Percentiles rank a stretch among this genome's conserved stretches.
phyloP scores from a whole-genome alignment of 1,140 invertebrate genomes.

The Drosophila truncata region DNA sequence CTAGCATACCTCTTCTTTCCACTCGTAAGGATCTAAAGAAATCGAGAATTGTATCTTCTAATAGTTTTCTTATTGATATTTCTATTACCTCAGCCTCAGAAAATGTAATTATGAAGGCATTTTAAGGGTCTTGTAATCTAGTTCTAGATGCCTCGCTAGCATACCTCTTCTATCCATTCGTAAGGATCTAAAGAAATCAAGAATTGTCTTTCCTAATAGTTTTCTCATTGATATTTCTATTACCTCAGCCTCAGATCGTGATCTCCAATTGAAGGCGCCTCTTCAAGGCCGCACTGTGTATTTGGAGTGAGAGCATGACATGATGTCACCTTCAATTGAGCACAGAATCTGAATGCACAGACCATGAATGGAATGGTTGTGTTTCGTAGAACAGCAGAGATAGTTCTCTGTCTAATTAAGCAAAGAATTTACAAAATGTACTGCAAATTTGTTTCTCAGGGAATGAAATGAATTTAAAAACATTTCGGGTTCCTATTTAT shows the following conservation, averaged over 20 bases:
- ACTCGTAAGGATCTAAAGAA: background rate
- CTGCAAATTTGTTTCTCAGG: background rate
- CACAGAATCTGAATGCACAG: constrained; percentile 21
- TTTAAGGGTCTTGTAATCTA: too few species aligned
- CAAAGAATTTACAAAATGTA: background rate
- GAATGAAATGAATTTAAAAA: background rate
- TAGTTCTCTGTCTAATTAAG: constrained; percentile 6
- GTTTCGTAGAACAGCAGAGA: background rate
- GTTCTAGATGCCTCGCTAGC: too few species aligned
- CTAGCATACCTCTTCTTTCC: background rate
- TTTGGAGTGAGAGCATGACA: constrained; percentile 11
- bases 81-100: background rate
- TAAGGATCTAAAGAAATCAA: background rate
- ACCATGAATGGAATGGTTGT: constrained; percentile 5
- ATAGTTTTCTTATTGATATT: constrained; percentile 1
- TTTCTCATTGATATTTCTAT: constrained; percentile 4
- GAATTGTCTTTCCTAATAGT: background rate
- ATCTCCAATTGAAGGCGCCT: constrained; percentile 39
- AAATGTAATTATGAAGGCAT: too few species aligned
- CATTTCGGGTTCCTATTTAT: background rate
- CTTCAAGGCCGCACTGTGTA: constrained; percentile 11
- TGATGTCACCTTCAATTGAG: constrained; percentile 57
- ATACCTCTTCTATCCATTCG: background rate
- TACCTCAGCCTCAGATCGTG: constrained; percentile 12
- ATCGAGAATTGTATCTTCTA: too few species aligned